Percentiles rank a stretch among this genome's conserved stretches.
Conservation (phyloP, 1,140 invertebrate species). For the Hirudo medicinalis region DNA sequence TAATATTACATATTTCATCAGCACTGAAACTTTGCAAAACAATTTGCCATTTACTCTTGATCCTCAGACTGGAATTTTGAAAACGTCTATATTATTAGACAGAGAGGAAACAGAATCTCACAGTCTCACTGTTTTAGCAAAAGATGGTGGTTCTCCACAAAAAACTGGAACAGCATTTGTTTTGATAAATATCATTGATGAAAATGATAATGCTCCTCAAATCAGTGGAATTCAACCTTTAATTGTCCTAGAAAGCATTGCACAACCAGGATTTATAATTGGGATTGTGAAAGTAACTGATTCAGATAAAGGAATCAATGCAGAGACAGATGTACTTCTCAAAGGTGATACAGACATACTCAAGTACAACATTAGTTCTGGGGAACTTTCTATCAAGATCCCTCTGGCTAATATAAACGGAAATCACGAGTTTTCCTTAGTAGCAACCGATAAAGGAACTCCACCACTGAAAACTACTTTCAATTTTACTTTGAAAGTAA, state of each 20-base stretch:
- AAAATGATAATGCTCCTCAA: slow-evolving; percentile 28
- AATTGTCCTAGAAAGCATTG: slow-evolving; percentile 25
- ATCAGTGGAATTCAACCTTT: slow-evolving; percentile 25
- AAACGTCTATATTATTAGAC: slow-evolving; percentile 26
- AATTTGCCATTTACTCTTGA: slow-evolving; percentile 27
- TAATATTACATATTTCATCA: slow-evolving; percentile 28
- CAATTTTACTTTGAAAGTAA: slow-evolving; percentile 7
- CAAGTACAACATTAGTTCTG: slow-evolving; percentile 4
- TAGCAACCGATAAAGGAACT: slow-evolving; percentile 5
- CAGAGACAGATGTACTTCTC: not conserved
- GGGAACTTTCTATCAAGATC: not conserved
- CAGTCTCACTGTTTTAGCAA: slow-evolving; percentile 27
- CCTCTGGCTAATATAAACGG: not conserved
- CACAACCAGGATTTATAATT: slow-evolving; percentile 20
- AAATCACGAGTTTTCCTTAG: not conserved
- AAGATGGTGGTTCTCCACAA: slow-evolving; percentile 27
- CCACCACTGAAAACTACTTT: not conserved
- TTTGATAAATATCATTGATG: slow-evolving; percentile 27
- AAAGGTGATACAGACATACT: slow-evolving; percentile 6
- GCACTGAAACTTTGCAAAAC: slow-evolving; percentile 19
- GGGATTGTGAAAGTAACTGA: slow-evolving; percentile 24
- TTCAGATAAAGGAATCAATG: slow-evolving; percentile 15
- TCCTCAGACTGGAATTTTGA: slow-evolving; percentile 23
- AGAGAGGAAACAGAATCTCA: slow-evolving; percentile 26
- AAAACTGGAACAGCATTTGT: slow-evolving; percentile 24